Evolutionary conservation across 1,140 invertebrate species (phyloP).

Genomic region (Diorhabda sublineata): DNA sequence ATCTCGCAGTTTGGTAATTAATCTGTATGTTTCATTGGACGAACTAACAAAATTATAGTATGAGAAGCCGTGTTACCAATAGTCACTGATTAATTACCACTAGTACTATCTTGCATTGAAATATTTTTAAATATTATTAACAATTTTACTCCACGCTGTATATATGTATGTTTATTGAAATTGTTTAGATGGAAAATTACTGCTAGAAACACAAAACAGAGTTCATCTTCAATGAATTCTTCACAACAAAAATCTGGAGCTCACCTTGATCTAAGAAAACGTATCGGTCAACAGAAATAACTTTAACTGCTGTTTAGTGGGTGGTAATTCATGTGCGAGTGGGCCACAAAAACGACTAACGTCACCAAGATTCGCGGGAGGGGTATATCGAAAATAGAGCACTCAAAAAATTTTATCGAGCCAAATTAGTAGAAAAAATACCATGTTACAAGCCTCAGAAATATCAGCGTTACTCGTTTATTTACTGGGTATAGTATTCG

Average conservation of each 20-base stretch:
- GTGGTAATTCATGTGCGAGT: not conserved
- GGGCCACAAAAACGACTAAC: not conserved
- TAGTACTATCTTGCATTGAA: not conserved
- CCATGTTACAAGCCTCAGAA: slow-evolving; percentile 17
- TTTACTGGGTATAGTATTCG: slow-evolving; percentile 25
- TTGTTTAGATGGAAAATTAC: not conserved
- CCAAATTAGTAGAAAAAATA: slow-evolving; percentile 27
- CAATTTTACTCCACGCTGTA: not conserved
- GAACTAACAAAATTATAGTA: too few relatives aligned
- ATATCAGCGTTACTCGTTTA: slow-evolving; percentile 24
- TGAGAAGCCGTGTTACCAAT: too few relatives aligned
- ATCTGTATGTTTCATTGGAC: not conserved
- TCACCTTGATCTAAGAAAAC: not conserved
- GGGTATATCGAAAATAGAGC: slow-evolving; percentile 16
- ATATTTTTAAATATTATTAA: not conserved
- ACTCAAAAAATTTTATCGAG: slow-evolving; percentile 13
- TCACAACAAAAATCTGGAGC: not conserved
- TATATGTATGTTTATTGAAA: not conserved
- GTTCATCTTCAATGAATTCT: not conserved
- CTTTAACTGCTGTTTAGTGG: slow-evolving; percentile 1
- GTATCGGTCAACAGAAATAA: not conserved
- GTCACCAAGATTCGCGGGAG: not conserved
- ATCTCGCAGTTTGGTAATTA: not conserved
- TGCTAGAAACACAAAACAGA: not conserved
- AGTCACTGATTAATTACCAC: not conserved